Evolutionary conservation across 2,888 invertebrate species (phyloP).

Genomic region (Eutolmus rufibarbis): DNA sequence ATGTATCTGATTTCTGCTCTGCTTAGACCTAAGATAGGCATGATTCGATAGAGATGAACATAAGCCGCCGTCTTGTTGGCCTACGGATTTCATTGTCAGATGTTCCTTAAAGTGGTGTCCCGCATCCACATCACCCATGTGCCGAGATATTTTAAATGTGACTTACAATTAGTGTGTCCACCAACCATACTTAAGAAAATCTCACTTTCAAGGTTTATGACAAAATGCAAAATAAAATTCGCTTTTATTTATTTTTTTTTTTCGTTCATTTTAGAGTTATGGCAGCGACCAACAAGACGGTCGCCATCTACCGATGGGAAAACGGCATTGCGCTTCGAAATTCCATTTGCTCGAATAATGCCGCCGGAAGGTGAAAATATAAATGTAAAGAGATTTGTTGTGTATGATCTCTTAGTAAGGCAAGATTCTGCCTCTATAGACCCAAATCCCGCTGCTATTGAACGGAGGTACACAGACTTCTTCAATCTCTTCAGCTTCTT

Average conservation of each 20-base stretch:
- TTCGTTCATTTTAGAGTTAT: conserved; percentile 53
- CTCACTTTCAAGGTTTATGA: too few species aligned
- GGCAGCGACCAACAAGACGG: conserved; percentile 55
- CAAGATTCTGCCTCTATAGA: conserved; percentile 68
- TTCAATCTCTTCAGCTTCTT: conserved; percentile 70
- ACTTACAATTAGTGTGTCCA: too few species aligned
- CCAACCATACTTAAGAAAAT: too few species aligned
- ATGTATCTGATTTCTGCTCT: too few species aligned
- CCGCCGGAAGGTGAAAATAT: conserved; percentile 67
- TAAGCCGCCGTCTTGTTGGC: too few species aligned
- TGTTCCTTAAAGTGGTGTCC: too few species aligned
- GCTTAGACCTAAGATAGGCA: too few species aligned
- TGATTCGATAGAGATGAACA: too few species aligned
- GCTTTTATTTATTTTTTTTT: neutral
- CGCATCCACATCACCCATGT: too few species aligned
- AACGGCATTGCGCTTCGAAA: conserved; percentile 66
- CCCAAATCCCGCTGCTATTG: conserved; percentile 70
- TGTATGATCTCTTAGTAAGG: conserved; percentile 72
- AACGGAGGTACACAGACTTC: conserved; percentile 77
- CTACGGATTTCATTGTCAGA: too few species aligned
- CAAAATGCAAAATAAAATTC: too few species aligned
- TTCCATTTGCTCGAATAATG: conserved; percentile 72
- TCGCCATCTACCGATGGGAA: conserved; percentile 55
- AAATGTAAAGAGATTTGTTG: conserved; percentile 70
- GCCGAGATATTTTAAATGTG: too few species aligned